Conservation (phyloP, 1,140 invertebrate genomes). For the Magallana gigas region DNA sequence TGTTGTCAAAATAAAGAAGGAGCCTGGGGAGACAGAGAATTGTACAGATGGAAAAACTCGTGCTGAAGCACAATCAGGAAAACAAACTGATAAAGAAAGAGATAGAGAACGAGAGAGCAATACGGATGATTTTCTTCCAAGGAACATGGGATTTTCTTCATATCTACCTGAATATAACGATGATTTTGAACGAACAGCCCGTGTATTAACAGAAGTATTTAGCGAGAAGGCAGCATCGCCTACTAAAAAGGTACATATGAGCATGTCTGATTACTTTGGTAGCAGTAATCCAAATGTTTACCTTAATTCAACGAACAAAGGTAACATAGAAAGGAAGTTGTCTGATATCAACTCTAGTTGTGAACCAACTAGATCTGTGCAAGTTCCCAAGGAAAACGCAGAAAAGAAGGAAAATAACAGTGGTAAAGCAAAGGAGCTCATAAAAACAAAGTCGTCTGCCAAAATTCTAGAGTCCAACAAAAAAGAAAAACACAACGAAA, state of each 20-base stretch:
- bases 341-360: background rate
- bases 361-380: background rate
- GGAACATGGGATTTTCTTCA: constrained; percentile 24
- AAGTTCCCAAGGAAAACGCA: background rate
- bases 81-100: background rate
- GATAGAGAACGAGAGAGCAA: background rate
- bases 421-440: background rate
- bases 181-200: background rate
- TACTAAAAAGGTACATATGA: constrained; percentile 5
- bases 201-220: constrained; percentile 30
- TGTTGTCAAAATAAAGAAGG: background rate
- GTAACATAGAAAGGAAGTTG: background rate
- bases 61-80: background rate
- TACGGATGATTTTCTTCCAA: constrained; percentile 25
- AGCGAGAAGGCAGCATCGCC: background rate
- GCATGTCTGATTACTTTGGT: constrained; percentile 7
- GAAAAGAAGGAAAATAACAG: background rate
- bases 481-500: background rate
- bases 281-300: constrained; percentile 14
- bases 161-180: constrained; percentile 35
- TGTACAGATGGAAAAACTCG: background rate
- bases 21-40: background rate
- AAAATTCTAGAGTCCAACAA: background rate
- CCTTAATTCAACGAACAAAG: background rate
- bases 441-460: background rate